Evolutionary conservation across 1,140 invertebrate species (phyloP).

Genomic region (Sogatella furcifera): DNA sequence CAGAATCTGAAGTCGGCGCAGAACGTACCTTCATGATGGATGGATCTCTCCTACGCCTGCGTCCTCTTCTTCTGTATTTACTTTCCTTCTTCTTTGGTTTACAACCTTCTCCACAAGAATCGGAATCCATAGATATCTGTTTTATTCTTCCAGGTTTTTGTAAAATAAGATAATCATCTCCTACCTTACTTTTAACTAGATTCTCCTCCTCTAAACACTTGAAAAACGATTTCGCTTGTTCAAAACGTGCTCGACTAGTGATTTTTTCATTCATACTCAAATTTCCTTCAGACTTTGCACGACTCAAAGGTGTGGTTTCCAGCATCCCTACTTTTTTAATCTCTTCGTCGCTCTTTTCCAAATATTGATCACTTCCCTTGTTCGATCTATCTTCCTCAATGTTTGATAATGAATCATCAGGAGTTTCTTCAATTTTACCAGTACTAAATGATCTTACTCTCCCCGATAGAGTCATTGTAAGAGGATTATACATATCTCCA

Average conservation of each 20-base stretch:
- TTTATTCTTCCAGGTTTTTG: background rate
- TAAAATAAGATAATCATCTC: too few relatives aligned
- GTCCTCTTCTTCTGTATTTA: slow-evolving; percentile 2
- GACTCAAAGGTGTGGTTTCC: background rate
- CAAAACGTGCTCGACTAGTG: slow-evolving; percentile 4
- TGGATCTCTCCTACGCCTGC: slow-evolving; percentile 2
- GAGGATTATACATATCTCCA: background rate
- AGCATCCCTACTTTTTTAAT: background rate
- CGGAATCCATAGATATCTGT: slow-evolving; percentile 7
- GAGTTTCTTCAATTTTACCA: background rate
- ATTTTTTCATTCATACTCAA: background rate
- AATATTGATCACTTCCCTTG: background rate
- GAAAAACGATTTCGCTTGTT: slow-evolving; percentile 13
- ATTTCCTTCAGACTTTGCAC: background rate
- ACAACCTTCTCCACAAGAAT: slow-evolving; percentile 2
- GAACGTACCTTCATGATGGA: slow-evolving; percentile 19
- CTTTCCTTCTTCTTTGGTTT: background rate
- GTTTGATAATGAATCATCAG: background rate
- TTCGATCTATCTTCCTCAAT: background rate
- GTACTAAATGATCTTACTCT: background rate
- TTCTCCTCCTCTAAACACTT: slow-evolving; percentile 5
- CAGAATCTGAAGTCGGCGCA: slow-evolving; percentile 25
- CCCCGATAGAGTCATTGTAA: background rate
- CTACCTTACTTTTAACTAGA: too few relatives aligned
- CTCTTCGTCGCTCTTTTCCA: background rate